Percentiles rank a stretch among this genome's conserved stretches.
Evolutionary conservation across 2,113 vertebrate species (phyloP).

Genomic region (Crotalus horridus): DNA sequence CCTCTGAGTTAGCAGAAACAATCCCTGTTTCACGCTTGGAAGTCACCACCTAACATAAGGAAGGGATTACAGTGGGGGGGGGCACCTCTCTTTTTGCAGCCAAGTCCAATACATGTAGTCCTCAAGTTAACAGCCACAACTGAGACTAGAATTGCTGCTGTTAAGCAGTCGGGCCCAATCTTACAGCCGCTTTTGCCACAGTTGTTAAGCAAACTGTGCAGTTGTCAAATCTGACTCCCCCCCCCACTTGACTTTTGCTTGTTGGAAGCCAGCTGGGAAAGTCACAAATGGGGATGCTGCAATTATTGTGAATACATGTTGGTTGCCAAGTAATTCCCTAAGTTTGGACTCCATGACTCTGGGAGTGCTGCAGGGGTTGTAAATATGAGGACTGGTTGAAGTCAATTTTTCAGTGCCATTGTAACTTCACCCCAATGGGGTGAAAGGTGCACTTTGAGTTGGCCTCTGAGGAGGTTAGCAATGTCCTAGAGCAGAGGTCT

Average conservation of each 20-base stretch:
- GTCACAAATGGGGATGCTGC: fast-evolving
- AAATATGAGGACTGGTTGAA: not conserved
- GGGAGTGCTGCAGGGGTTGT: not conserved
- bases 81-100: too few species aligned
- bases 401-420: not conserved
- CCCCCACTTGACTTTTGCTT: not conserved
- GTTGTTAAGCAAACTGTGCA: not conserved
- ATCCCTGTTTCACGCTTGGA: not conserved
- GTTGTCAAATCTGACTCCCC: not conserved
- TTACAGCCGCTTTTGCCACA: not conserved
- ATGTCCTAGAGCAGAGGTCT: not conserved
- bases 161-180: not conserved
- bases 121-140: not conserved
- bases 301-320: not conserved
- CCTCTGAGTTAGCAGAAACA: not conserved
- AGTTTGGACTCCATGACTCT: not conserved
- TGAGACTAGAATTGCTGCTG: not conserved
- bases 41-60: not conserved
- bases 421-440: not conserved
- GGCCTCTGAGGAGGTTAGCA: not conserved
- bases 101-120: not conserved
- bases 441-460: not conserved
- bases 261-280: not conserved
- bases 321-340: not conserved
- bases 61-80: not conserved